A percentile compares a stretch with the other conserved stretches of the same genome.
Conservation (phyloP, 2,888 invertebrate species). For the Clusia tigrina region DNA sequence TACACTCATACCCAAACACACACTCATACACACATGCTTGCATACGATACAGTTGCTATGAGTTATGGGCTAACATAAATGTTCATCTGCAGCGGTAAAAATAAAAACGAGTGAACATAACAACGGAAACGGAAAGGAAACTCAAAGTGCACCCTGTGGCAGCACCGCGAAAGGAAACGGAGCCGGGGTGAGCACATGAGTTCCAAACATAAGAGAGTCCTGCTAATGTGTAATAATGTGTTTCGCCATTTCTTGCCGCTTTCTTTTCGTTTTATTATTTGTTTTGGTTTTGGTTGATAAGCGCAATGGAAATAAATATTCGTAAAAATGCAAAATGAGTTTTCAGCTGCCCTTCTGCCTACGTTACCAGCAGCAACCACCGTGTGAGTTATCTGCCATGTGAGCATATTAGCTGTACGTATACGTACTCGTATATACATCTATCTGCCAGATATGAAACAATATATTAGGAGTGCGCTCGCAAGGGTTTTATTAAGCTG, state of each 20-base stretch:
- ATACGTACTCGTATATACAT: neutral
- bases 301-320: slow-evolving; percentile 57
- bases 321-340: slow-evolving; percentile 47
- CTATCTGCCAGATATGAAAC: slow-evolving; percentile 46
- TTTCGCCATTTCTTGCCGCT: slow-evolving; percentile 48
- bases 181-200: neutral
- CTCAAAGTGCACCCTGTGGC: slow-evolving; percentile 22
- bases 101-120: neutral
- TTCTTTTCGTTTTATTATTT: slow-evolving; percentile 11
- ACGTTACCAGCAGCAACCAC: slow-evolving; percentile 28
- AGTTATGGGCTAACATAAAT: slow-evolving; percentile 21
- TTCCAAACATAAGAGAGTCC: neutral
- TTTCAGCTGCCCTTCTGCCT: slow-evolving; percentile 28
- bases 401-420: slow-evolving; percentile 39
- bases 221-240: slow-evolving; percentile 52
- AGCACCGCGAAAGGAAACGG: neutral
- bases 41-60: slow-evolving; percentile 4
- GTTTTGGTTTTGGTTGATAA: slow-evolving; percentile 53
- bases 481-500: too few species aligned
- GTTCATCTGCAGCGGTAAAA: slow-evolving; percentile 13
- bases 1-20: slow-evolving; percentile 13
- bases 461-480: slow-evolving; percentile 45
- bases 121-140: slow-evolving; percentile 23
- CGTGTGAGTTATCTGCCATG: slow-evolving; percentile 51
- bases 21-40: slow-evolving; percentile 7